Evolutionary conservation across 1,140 invertebrate species (phyloP).

Genomic region (Euglossa dilemma): DNA sequence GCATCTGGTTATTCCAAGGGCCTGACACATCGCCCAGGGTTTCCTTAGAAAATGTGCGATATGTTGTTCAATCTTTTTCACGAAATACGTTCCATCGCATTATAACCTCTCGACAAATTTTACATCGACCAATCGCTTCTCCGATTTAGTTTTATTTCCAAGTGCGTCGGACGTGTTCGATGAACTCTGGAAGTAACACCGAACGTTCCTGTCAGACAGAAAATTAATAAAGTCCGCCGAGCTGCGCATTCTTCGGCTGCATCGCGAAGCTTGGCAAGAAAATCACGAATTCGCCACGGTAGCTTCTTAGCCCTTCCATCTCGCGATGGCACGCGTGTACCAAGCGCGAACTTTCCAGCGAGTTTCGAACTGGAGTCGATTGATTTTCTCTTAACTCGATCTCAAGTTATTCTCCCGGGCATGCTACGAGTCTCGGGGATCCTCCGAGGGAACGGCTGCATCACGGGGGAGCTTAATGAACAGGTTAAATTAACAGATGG

Average conservation of each 20-base stretch:
- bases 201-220: neutral
- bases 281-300: neutral
- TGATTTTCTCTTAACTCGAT: slow-evolving; percentile 67
- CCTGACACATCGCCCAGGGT: too few relatives aligned
- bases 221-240: neutral
- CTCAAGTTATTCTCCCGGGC: slow-evolving; percentile 43
- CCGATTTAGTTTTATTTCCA: too few relatives aligned
- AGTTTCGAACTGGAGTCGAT: slow-evolving; percentile 56
- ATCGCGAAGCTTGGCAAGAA: neutral
- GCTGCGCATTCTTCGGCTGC: neutral
- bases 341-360: slow-evolving; percentile 40
- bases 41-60: too few relatives aligned
- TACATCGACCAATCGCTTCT: too few relatives aligned
- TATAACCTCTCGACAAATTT: too few relatives aligned
- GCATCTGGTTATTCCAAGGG: too few relatives aligned
- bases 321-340: neutral
- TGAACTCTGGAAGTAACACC: neutral
- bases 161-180: too few relatives aligned
- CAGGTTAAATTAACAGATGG: slow-evolving; percentile 9
- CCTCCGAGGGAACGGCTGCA: neutral
- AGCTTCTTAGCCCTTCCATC: neutral
- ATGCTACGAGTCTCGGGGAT: slow-evolving; percentile 42
- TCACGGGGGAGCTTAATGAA: slow-evolving; percentile 30
- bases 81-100: too few relatives aligned
- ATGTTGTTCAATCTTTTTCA: too few relatives aligned